Evolutionary conservation across 2,888 invertebrate genomes (phyloP).

Genomic region (Steinernema hermaphroditum): DNA sequence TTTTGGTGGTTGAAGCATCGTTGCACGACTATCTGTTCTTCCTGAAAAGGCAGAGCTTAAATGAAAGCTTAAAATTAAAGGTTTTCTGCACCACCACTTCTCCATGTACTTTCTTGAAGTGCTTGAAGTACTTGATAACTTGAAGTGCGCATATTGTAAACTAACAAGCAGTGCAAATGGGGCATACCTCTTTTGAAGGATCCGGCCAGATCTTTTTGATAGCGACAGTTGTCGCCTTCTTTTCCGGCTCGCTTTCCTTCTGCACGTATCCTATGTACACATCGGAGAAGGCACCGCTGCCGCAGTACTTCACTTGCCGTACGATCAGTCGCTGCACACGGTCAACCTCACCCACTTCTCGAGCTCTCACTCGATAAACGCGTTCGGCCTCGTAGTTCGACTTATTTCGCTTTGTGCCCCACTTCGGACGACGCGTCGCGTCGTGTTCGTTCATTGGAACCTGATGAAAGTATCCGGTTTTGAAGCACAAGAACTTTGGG

Average conservation of each 20-base stretch:
- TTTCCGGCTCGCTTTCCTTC: slow-evolving; percentile 28
- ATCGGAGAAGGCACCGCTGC: slow-evolving; percentile 36
- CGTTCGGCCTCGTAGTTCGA: slow-evolving; percentile 20
- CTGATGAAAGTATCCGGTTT: neutral
- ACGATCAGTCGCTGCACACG: slow-evolving; percentile 31
- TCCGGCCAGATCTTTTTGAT: slow-evolving; percentile 40
- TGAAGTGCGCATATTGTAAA: neutral
- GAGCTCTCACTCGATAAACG: slow-evolving; percentile 25
- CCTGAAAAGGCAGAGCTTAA: neutral
- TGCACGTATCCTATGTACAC: slow-evolving; percentile 14
- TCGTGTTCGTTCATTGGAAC: slow-evolving; percentile 38
- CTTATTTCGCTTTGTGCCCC: neutral
- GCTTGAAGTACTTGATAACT: neutral
- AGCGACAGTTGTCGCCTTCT: slow-evolving; percentile 6
- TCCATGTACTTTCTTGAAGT: neutral
- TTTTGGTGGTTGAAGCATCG: slow-evolving; percentile 38
- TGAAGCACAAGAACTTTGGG: neutral
- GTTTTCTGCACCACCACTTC: neutral
- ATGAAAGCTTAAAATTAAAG: neutral
- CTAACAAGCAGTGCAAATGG: neutral
- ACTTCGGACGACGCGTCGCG: slow-evolving; percentile 17
- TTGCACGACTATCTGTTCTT: slow-evolving; percentile 38
- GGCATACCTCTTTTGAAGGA: slow-evolving; percentile 30
- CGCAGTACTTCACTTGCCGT: slow-evolving; percentile 32
- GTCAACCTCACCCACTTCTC: slow-evolving; percentile 35